phyloP scores from a whole-genome alignment of 2,888 invertebrate genomes.

The Clivina fossor region DNA sequence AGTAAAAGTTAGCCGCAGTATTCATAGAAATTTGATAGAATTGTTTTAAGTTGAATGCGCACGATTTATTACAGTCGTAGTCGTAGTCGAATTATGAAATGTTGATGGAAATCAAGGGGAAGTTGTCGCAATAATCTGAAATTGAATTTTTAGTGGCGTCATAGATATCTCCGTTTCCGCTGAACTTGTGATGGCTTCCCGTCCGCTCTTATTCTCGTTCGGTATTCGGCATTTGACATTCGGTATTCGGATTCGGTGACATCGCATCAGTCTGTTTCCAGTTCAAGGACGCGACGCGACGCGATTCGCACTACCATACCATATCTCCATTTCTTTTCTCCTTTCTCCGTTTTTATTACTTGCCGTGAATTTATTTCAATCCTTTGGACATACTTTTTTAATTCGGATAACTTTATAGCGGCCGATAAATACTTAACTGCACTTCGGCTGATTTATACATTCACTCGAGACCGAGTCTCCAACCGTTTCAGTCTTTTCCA shows the following conservation, averaged over 20 bases:
- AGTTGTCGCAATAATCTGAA: conserved; percentile 51
- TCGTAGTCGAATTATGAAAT: conserved; percentile 52
- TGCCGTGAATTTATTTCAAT: conserved; percentile 47
- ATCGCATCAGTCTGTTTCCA: conserved; percentile 24
- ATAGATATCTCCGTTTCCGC: conserved; percentile 45
- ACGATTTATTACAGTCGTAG: conserved; percentile 12
- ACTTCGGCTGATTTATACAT: conserved; percentile 26
- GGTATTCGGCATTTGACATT: no score
- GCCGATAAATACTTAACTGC: conserved; percentile 30
- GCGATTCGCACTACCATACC: conserved; percentile 19
- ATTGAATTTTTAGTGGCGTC: conserved; percentile 52
- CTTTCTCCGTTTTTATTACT: conserved; percentile 47
- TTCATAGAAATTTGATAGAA: no score
- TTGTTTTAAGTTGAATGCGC: no score
- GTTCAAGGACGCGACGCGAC: conserved; percentile 17
- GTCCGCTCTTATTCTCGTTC: no score
- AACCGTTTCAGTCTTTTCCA: not conserved
- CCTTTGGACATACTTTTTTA: conserved; percentile 36
- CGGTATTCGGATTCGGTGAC: conserved; percentile 22
- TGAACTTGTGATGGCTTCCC: no score
- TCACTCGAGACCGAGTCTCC: conserved; percentile 17
- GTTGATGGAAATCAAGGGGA: conserved; percentile 55
- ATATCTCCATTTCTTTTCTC: conserved; percentile 41
- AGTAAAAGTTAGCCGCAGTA: no score
- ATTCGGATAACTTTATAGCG: conserved; percentile 43